Evolutionary conservation across 2,888 invertebrate genomes (phyloP).

Genomic region (Phalera bucephala): DNA sequence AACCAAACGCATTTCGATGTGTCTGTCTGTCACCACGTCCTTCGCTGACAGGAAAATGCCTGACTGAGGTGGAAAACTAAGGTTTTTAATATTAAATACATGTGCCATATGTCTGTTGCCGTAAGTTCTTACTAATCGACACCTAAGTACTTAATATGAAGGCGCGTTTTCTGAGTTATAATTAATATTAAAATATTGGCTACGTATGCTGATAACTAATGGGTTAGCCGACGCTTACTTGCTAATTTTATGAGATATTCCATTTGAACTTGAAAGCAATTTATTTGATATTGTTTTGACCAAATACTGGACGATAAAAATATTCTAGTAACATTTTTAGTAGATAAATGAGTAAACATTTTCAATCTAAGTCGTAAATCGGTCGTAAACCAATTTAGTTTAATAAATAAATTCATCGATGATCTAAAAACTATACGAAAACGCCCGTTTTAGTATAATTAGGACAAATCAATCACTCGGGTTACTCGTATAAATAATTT

Average conservation of each 20-base stretch:
- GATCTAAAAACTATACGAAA: too few species aligned
- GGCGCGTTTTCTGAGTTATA: constrained; percentile 32
- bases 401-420: too few species aligned
- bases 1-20: constrained; percentile 55
- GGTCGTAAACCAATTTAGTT: too few species aligned
- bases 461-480: too few species aligned
- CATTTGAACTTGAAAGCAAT: background rate
- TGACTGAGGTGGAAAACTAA: constrained; percentile 60
- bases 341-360: too few species aligned
- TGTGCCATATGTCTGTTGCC: constrained; percentile 34
- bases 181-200: constrained; percentile 38
- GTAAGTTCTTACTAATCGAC: constrained; percentile 30
- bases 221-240: background rate
- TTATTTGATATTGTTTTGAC: too few species aligned
- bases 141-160: constrained; percentile 32
- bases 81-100: constrained; percentile 58
- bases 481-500: too few species aligned
- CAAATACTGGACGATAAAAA: too few species aligned
- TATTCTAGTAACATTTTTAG: too few species aligned
- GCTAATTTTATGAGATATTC: background rate
- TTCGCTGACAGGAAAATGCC: constrained; percentile 70
- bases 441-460: too few species aligned
- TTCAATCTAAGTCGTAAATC: too few species aligned
- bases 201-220: constrained; percentile 25
- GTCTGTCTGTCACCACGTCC: constrained; percentile 54